Base-by-base conservation (phyloP, 2,888 invertebrate species). In the Dimorphilus gyrociliatus region DNA sequence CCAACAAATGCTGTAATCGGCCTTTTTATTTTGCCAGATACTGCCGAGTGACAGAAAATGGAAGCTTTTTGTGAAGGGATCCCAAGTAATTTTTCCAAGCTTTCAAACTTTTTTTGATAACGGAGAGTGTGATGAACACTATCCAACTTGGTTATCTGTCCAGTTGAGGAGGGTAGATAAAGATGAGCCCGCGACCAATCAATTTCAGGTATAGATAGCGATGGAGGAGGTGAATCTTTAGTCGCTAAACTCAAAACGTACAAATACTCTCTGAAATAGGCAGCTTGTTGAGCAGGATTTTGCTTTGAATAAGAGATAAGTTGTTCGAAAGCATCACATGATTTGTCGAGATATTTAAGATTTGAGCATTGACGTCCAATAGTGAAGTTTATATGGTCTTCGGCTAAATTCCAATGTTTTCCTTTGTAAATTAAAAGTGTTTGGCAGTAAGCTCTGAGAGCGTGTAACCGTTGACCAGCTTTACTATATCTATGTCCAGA, bases 401-500 rank as follows among this genome's bases (percentile, higher is more conserved):
- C 81, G 4, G 90, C 82, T 44, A 86, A 69, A 42, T 78, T 77
- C 90, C 90, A 92, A 4, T 78, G 78, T 50, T 78, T 77, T 26
- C 69, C 69, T 40, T 70, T 68, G 59, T 78, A 80, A 25, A 80
- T 79, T 69, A 85, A 81, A 63, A 80, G 75, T 6, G 90, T 86
- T 63, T 86, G 86, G 39, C 76, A 76, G 53, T 92, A 92, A 51
- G 85, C 82, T 42, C 88, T 69, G 37, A 88, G 71, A 0, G 88
- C 81, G 65, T 92, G 92, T 18, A 2, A 3, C 10, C 41, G 33
- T 63, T 90, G 86, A 0, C 81, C 81, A 10, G 85, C 80, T 60
- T 90, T 86, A 8, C 81, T 82, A 63, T 78, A 92, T 34, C 94
- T 70, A 64, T 97, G 88, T 0, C 94, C 94, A 13, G 94, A 82